Evolutionary conservation across 2,113 vertebrate genomes (phyloP).

Genomic region (Misgurnus mizolepis): DNA sequence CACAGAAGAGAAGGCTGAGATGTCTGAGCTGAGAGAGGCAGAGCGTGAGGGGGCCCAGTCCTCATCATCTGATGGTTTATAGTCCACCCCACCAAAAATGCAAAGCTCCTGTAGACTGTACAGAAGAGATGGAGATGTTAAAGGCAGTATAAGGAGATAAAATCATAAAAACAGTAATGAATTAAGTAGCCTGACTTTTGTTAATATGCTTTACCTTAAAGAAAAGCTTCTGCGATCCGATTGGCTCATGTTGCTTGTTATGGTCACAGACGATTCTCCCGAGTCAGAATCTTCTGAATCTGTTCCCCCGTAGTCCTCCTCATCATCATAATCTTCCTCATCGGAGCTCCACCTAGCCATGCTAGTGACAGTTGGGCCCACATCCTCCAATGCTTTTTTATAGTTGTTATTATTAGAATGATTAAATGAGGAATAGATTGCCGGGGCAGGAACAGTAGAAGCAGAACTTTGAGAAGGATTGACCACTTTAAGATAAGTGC

Average conservation of each 20-base stretch:
- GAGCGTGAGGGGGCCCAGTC: conserved; percentile 54
- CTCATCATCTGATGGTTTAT: conserved; percentile 55
- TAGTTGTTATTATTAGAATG: conserved; percentile 26
- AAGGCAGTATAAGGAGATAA: background rate
- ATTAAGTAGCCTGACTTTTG: too few species aligned
- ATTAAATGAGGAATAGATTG: conserved; percentile 2
- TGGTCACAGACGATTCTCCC: conserved; percentile 73
- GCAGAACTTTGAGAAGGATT: background rate
- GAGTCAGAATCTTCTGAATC: conserved; percentile 75
- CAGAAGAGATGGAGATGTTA: background rate
- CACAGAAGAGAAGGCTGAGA: conserved; percentile 73
- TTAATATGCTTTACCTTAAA: conserved; percentile 63
- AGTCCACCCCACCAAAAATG: conserved; percentile 72
- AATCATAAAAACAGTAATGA: background rate
- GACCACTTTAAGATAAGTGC: conserved; percentile 1
- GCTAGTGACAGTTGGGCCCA: conserved; percentile 51
- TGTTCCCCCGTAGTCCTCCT: conserved; percentile 66
- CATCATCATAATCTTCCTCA: conserved; percentile 51
- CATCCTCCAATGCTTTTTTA: conserved; percentile 14
- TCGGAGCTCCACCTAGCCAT: conserved; percentile 63
- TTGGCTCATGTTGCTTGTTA: conserved; percentile 75
- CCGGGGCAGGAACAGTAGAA: background rate
- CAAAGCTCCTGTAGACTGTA: conserved; percentile 75
- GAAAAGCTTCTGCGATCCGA: conserved; percentile 73
- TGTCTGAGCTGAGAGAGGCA: conserved; percentile 72